Conservation (phyloP, 2,113 vertebrate genomes). For the Ciconia maguari region DNA sequence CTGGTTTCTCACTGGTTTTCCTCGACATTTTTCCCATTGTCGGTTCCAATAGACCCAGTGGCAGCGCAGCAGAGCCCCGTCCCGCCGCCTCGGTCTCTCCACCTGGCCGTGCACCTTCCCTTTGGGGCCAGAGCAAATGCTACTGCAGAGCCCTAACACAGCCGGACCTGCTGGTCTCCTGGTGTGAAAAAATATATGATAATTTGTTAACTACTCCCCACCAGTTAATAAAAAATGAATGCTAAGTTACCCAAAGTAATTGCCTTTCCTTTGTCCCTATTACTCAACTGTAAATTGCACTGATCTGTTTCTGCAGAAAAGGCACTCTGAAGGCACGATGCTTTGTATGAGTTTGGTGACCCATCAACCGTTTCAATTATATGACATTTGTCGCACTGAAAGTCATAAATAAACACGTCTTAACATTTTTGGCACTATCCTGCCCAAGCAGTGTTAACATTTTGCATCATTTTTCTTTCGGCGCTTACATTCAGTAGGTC, state of each 20-base stretch:
- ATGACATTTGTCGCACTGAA: neutral
- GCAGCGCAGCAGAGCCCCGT: neutral
- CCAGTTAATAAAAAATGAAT: neutral
- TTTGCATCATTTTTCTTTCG: accelerated
- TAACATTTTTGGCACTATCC: neutral
- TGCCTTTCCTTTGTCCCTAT: neutral
- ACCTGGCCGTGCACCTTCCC: neutral
- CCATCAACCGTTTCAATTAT: neutral
- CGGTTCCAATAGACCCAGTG: too few species aligned
- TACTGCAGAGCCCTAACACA: neutral
- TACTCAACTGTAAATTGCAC: neutral
- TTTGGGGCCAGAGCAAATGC: neutral
- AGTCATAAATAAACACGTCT: neutral
- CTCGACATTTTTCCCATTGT: accelerated
- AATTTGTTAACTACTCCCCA: neutral
- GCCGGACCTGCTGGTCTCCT: neutral
- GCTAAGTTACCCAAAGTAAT: neutral
- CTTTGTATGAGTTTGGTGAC: neutral
- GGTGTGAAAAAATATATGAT: accelerated
- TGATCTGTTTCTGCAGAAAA: neutral
- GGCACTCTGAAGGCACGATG: neutral
- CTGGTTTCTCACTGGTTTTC: neutral
- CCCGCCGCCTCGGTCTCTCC: accelerated
- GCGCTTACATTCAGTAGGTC: too few species aligned
- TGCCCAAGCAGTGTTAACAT: neutral